phyloP scores from a whole-genome alignment of 2,888 invertebrate species.

The Melinaea marsaeus region DNA sequence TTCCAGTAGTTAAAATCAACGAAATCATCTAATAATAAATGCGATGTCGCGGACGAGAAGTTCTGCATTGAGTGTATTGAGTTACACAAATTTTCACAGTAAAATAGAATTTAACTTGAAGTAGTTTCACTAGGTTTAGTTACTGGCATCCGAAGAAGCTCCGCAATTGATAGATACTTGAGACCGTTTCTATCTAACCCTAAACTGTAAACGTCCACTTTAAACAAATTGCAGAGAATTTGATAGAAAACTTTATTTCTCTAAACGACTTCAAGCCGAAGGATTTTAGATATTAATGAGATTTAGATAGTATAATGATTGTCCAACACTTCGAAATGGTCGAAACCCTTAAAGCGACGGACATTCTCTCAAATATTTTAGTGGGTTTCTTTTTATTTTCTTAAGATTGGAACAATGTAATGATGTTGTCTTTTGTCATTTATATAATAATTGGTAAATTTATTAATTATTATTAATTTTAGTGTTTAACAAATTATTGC shows the following conservation, averaged over 20 bases:
- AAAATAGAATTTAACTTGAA: slow-evolving; percentile 25
- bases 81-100: slow-evolving; percentile 21
- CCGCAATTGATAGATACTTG: slow-evolving; percentile 34
- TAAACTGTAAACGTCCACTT: slow-evolving; percentile 30
- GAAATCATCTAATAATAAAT: no score
- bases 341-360: no score
- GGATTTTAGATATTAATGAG: slow-evolving; percentile 25
- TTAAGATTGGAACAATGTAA: no score
- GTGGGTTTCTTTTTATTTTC: no score
- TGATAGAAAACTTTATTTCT: slow-evolving; percentile 28
- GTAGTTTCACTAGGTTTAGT: slow-evolving; percentile 31
- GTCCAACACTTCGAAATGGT: not conserved
- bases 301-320: slow-evolving; percentile 16
- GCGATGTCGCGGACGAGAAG: no score
- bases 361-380: no score
- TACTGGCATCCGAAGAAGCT: slow-evolving; percentile 28
- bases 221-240: slow-evolving; percentile 30
- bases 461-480: no score
- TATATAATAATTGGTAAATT: no score
- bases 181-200: slow-evolving; percentile 34
- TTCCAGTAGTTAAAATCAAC: slow-evolving; percentile 37
- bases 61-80: slow-evolving; percentile 16
- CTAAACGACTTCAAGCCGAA: slow-evolving; percentile 16
- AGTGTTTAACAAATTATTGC: no score
- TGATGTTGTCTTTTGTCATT: no score